A percentile compares a stretch with the other conserved stretches of the same genome.
phyloP scores from a whole-genome alignment of 2,113 vertebrate genomes.

The Sardina pilchardus region DNA sequence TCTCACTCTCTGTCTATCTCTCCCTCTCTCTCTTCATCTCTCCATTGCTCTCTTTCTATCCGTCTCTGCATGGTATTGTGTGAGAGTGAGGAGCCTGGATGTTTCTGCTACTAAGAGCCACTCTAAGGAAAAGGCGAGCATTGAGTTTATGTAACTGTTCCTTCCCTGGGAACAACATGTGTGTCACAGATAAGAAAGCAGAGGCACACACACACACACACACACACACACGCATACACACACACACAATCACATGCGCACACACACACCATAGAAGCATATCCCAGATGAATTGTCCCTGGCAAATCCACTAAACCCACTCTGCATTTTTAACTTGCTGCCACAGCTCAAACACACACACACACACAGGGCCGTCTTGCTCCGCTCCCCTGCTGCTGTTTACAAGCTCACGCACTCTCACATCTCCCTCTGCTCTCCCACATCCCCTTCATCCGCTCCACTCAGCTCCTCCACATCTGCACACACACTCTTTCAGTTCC shows the following conservation, averaged over 20 bases:
- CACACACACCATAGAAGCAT: neutral
- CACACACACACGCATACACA: neutral
- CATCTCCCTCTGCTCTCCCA: neutral
- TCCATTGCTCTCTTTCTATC: neutral
- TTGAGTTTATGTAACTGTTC: slow-evolving; percentile 44
- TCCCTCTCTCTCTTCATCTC: neutral
- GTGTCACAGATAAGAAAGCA: slow-evolving; percentile 39
- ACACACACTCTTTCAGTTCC: neutral
- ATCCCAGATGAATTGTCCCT: slow-evolving; percentile 8
- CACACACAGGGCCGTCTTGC: neutral
- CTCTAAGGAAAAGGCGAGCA: slow-evolving; percentile 37
- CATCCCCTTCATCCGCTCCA: neutral
- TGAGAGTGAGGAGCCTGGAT: neutral
- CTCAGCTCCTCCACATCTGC: neutral
- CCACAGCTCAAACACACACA: neutral
- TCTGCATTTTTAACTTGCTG: slow-evolving; percentile 16
- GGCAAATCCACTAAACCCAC: slow-evolving; percentile 7
- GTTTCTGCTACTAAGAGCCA: slow-evolving; percentile 14
- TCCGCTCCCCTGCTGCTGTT: neutral
- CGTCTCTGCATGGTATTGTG: neutral
- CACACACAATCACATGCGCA: neutral
- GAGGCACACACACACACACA: neutral
- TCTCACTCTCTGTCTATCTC: neutral
- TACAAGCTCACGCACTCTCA: neutral
- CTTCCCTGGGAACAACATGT: slow-evolving; percentile 48